Conservation (phyloP, 1,140 invertebrate genomes). For the Cephus cinctus region DNA sequence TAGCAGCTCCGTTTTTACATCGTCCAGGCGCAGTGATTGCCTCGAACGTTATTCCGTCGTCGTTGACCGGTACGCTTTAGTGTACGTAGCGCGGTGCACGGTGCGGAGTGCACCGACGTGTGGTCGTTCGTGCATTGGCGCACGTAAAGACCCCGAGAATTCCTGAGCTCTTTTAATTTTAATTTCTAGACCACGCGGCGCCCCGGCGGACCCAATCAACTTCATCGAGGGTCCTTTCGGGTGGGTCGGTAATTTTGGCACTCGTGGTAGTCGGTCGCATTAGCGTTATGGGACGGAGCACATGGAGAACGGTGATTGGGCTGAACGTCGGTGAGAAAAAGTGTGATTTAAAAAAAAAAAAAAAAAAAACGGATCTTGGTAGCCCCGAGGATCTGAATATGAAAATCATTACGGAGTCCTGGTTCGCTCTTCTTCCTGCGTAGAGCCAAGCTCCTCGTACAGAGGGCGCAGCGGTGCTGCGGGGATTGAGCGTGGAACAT, state of each 20-base stretch:
- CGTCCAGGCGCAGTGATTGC: slow-evolving; percentile 6
- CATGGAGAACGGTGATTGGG: too few species aligned
- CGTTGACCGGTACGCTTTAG: slow-evolving; percentile 15
- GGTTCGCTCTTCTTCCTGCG: too few species aligned
- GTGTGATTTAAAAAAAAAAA: slow-evolving; percentile 2
- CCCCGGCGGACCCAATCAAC: too few species aligned
- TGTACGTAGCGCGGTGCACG: slow-evolving; percentile 17
- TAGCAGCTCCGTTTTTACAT: slow-evolving; percentile 25
- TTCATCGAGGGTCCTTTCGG: too few species aligned
- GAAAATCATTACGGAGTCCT: slow-evolving; percentile 7
- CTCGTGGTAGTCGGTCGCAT: too few species aligned
- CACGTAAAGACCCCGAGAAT: too few species aligned
- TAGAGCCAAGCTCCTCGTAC: too few species aligned
- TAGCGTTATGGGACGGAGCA: too few species aligned
- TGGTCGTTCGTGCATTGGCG: too few species aligned
- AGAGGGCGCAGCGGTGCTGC: not conserved
- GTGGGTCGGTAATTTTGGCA: slow-evolving; percentile 1
- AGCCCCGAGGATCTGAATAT: slow-evolving; percentile 4
- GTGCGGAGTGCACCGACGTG: slow-evolving; percentile 16
- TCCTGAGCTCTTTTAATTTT: too few species aligned
- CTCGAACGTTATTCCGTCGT: slow-evolving; percentile 8
- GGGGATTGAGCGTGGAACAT: slow-evolving; percentile 35
- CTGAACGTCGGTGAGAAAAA: not conserved
- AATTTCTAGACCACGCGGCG: too few species aligned
- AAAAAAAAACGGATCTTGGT: not conserved